Percentiles rank a stretch among this genome's conserved stretches.
These are phyloP conservation scores for Dryadula phaetusa DNA, from an alignment of 2,888 invertebrate genomes.

Conservation along the genomic window DNA sequence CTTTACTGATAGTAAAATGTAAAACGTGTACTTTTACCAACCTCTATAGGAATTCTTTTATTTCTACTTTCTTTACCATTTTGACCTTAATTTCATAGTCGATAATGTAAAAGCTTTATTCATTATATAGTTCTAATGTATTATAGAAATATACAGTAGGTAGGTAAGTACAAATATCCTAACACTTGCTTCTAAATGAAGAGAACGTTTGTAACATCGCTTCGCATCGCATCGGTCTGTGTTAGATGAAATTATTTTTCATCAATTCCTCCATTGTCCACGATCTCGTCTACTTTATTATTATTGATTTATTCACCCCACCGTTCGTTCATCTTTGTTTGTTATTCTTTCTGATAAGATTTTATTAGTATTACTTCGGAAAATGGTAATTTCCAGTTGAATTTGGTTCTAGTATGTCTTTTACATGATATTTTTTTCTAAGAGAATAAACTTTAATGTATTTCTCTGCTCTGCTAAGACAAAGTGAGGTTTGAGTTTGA, in stretches of 20 bases:
- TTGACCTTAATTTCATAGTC: too few relatives aligned
- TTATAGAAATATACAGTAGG: neutral
- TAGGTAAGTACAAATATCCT: neutral
- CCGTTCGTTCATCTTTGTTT: slow-evolving; percentile 20
- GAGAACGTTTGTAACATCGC: slow-evolving; percentile 17
- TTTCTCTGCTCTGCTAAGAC: too few relatives aligned
- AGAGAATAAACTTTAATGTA: too few relatives aligned
- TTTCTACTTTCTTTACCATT: too few relatives aligned
- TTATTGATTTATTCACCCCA: slow-evolving; percentile 60
- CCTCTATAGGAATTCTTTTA: too few relatives aligned
- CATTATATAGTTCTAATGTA: too few relatives aligned
- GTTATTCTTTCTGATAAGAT: slow-evolving; percentile 30
- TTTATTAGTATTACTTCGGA: slow-evolving; percentile 17
- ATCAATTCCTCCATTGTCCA: slow-evolving; percentile 44
- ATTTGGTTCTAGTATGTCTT: neutral
- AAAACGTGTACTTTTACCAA: too few relatives aligned
- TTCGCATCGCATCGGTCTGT: slow-evolving; percentile 4
- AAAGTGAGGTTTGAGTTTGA: too few relatives aligned
- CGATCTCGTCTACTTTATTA: slow-evolving; percentile 44
- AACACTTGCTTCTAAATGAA: neutral
- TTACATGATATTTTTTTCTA: neutral
- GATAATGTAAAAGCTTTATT: too few relatives aligned
- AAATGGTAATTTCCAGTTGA: neutral
- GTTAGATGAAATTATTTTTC: slow-evolving; percentile 41
- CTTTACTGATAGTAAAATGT: too few relatives aligned